Evolutionary conservation across 2,797 vertebrate species (phyloP).

Genomic region (Falco berigora): DNA sequence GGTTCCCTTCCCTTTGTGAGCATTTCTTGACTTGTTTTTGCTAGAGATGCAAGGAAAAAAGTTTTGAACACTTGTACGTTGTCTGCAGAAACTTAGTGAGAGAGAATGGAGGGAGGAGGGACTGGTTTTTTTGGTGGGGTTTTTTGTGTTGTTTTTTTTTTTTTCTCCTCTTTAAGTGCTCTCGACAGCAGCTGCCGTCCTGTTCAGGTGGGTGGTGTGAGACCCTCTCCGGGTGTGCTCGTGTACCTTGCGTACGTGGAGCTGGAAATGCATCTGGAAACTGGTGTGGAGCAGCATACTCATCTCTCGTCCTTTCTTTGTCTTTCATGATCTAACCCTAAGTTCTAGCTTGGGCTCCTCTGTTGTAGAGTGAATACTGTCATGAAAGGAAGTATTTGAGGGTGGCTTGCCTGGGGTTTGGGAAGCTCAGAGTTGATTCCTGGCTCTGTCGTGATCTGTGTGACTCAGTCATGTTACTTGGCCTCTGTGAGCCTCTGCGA

Average conservation of each 20-base stretch:
- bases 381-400: background rate
- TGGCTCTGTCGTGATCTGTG: background rate
- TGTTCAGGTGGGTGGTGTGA: background rate
- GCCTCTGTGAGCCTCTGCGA: background rate
- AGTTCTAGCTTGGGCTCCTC: background rate
- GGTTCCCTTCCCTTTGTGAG: background rate
- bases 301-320: background rate
- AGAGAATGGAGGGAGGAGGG: background rate
- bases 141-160: too few species aligned
- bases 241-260: background rate
- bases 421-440: background rate
- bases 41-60: background rate
- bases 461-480: background rate
- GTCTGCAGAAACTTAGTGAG: background rate
- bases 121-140: background rate
- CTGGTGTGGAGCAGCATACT: background rate
- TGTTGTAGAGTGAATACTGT: background rate
- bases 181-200: background rate
- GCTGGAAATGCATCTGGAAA: background rate
- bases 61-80: background rate
- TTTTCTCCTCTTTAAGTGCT: background rate
- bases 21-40: background rate
- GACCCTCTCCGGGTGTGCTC: background rate
- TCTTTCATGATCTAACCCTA: background rate
- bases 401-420: background rate